phyloP scores from a whole-genome alignment of 2,797 vertebrate species.

The Ctenopoma multispine region DNA sequence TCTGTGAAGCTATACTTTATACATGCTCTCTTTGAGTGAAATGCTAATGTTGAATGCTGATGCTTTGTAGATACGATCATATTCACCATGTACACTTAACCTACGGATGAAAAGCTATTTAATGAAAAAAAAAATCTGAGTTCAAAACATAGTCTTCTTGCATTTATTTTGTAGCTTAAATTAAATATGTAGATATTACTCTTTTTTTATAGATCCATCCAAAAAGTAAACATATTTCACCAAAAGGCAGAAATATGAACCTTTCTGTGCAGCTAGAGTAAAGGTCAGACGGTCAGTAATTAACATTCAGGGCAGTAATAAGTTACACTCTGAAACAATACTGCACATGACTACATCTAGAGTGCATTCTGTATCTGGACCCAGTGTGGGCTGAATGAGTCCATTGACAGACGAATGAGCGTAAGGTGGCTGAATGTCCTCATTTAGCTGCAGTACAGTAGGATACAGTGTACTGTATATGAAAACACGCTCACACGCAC shows the following conservation, averaged over 20 bases:
- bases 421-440: constrained; percentile 73
- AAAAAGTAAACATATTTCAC: not conserved
- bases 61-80: too few species aligned
- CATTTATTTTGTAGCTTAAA: not conserved
- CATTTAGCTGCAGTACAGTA: constrained; percentile 77
- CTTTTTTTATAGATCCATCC: too few species aligned
- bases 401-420: constrained; percentile 64
- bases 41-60: too few species aligned
- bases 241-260: not conserved
- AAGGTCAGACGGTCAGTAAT: constrained; percentile 3
- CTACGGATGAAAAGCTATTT: too few species aligned
- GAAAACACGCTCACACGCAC: constrained; percentile 42
- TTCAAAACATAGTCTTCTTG: too few species aligned
- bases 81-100: too few species aligned
- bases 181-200: not conserved
- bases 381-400: constrained; percentile 65
- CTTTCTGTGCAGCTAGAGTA: not conserved
- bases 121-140: too few species aligned
- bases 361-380: constrained; percentile 34
- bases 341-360: constrained; percentile 38
- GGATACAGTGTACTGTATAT: constrained; percentile 61
- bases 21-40: too few species aligned
- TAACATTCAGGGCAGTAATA: constrained; percentile 18
- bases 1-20: too few species aligned
- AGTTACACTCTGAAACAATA: constrained; percentile 50